A percentile compares a stretch with the other conserved stretches of the same genome.
Conservation (phyloP, 2,113 vertebrate genomes). For the Daphoenositta chrysoptera region DNA sequence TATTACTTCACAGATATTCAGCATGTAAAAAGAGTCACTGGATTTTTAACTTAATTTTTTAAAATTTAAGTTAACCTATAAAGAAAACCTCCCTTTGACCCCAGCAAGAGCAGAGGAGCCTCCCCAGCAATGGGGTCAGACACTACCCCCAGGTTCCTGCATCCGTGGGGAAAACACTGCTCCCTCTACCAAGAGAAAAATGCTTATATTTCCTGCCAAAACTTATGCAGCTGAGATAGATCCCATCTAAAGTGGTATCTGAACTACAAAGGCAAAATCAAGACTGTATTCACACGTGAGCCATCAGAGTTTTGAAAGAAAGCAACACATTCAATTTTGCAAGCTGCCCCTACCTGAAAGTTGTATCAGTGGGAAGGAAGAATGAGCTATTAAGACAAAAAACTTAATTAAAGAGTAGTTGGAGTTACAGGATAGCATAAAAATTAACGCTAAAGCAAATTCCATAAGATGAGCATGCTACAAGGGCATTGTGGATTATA, state of each 20-base stretch:
- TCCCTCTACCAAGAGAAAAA: neutral
- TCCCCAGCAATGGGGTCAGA: neutral
- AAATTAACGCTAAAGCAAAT: neutral
- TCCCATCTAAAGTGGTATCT: neutral
- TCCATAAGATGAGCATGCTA: neutral
- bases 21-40: rapidly evolving
- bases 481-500: neutral
- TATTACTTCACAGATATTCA: neutral
- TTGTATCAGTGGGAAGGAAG: neutral
- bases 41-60: neutral
- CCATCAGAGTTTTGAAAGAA: neutral
- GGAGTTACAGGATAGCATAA: neutral
- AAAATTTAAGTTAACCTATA: neutral
- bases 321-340: neutral
- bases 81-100: neutral
- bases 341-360: neutral
- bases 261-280: neutral
- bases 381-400: neutral
- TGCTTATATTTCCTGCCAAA: neutral
- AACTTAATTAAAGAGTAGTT: neutral
- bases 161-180: too few relatives aligned
- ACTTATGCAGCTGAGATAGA: neutral
- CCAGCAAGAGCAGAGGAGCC: neutral
- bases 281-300: neutral
- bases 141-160: too few relatives aligned